phyloP scores from a whole-genome alignment of 2,113 vertebrate species.

The Dipodomys stephensi region DNA sequence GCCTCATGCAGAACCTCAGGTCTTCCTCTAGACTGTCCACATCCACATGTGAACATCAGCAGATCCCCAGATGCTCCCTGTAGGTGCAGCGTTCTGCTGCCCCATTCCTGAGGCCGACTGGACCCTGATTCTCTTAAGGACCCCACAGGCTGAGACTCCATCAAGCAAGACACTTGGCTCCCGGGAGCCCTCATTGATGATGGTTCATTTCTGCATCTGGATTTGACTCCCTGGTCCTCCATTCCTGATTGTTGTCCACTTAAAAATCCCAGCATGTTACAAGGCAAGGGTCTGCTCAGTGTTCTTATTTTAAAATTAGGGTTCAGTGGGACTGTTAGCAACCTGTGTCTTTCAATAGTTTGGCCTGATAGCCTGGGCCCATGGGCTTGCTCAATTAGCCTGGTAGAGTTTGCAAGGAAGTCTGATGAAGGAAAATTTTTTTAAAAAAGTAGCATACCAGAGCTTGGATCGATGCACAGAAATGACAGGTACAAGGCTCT shows the following conservation, averaged over 20 bases:
- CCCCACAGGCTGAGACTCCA: background rate
- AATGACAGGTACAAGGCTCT: background rate
- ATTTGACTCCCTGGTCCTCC: background rate
- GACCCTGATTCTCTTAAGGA: rapidly evolving
- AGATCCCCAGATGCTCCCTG: background rate
- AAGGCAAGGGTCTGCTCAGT: background rate
- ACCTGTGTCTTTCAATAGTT: background rate
- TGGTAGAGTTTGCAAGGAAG: background rate
- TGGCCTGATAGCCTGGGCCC: background rate
- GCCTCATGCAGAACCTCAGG: background rate
- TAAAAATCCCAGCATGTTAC: background rate
- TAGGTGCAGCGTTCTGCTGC: background rate
- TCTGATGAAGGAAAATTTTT: background rate
- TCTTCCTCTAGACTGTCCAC: background rate
- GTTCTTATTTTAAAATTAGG: background rate
- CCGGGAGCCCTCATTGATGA: background rate
- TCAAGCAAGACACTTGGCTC: background rate
- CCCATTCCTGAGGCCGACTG: background rate
- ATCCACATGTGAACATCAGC: background rate
- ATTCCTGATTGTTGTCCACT: background rate
- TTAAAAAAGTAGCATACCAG: background rate
- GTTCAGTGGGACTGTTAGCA: background rate
- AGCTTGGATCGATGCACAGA: background rate
- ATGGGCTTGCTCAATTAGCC: background rate
- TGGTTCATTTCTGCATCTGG: background rate